Percentiles rank a stretch among this genome's conserved stretches.
Evolutionary conservation across 2,113 vertebrate genomes (phyloP).

Genomic region (Bujurquina vittata): DNA sequence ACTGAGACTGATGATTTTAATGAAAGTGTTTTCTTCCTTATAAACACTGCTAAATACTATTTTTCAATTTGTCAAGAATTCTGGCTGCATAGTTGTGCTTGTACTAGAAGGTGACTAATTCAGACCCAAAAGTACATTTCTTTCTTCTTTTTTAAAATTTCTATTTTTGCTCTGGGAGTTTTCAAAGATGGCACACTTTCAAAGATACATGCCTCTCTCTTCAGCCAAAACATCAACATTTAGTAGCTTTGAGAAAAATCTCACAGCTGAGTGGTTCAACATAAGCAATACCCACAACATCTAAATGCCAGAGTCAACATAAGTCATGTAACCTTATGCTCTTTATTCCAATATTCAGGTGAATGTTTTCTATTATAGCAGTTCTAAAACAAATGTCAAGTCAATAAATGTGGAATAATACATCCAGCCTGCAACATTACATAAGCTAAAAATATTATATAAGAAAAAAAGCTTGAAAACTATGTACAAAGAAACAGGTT

Average conservation of each 20-base stretch:
- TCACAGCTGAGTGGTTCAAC: background rate
- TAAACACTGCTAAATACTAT: background rate
- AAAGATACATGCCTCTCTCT: background rate
- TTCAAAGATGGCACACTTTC: conserved; percentile 8
- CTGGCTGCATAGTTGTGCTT: background rate
- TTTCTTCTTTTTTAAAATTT: background rate
- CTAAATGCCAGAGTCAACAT: background rate
- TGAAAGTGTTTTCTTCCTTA: background rate
- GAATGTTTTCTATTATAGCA: background rate
- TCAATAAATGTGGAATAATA: background rate
- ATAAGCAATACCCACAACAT: background rate
- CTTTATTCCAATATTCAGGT: background rate
- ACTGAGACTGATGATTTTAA: background rate
- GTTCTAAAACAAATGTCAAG: background rate
- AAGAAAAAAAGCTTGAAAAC: conserved; percentile 11
- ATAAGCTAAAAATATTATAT: conserved; percentile 29
- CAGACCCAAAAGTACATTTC: background rate
- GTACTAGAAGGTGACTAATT: background rate
- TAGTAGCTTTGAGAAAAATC: background rate
- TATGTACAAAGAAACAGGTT: conserved; percentile 7
- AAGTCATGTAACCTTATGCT: background rate
- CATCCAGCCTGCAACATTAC: background rate
- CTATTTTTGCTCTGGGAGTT: background rate
- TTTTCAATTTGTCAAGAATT: background rate
- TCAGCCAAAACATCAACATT: conserved; percentile 8